Conservation (phyloP, 2,888 invertebrate species). For the Thecocarcelia acutangulata region DNA sequence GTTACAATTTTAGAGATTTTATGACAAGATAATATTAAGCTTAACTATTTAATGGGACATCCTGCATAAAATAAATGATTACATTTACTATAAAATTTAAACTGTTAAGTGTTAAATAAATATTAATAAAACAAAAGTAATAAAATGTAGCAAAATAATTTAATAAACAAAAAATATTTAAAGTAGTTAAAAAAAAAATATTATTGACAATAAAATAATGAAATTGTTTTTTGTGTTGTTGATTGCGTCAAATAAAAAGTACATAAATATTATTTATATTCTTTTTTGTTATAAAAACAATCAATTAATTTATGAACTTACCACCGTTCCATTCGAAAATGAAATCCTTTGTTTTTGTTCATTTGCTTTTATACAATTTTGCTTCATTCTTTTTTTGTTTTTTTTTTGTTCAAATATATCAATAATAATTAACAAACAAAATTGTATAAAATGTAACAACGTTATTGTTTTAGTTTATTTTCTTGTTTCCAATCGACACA, state of each 20-base stretch:
- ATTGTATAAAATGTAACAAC: conserved; percentile 45
- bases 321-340: conserved; percentile 41
- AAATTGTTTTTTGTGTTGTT: neutral
- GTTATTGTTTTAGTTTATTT: conserved; percentile 16
- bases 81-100: neutral
- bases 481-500: conserved; percentile 7
- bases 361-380: conserved; percentile 46
- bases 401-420: neutral
- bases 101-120: neutral
- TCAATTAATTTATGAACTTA: conserved; percentile 44
- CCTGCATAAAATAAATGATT: neutral
- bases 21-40: no score
- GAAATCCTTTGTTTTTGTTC: conserved; percentile 40
- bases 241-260: no score
- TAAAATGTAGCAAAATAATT: neutral
- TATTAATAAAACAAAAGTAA: neutral
- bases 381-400: conserved; percentile 20
- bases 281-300: conserved; percentile 3
- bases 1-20: no score
- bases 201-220: conserved; percentile 1
- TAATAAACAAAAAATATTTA: conserved; percentile 9
- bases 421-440: conserved; percentile 39
- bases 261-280: neutral
- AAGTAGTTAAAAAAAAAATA: no score
- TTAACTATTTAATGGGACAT: neutral